Evolutionary conservation across 2,888 invertebrate species (phyloP).

Genomic region (Arrhopalites spinosus): DNA sequence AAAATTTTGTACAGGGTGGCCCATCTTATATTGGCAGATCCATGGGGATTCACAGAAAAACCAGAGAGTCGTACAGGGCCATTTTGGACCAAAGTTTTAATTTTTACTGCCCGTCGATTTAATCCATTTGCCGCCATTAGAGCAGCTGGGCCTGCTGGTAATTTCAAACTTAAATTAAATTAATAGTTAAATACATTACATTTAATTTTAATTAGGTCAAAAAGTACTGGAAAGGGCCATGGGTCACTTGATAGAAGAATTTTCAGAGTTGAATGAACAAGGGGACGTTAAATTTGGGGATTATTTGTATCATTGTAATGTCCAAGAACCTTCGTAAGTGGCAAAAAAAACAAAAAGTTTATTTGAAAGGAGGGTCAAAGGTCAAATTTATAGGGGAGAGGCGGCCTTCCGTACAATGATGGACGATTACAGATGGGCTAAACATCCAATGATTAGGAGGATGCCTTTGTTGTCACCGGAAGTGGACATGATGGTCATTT

Average conservation of each 20-base stretch:
- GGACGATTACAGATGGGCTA: slow-evolving; percentile 89
- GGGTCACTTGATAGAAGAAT: slow-evolving; percentile 72
- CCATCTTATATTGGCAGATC: slow-evolving; percentile 91
- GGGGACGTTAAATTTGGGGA: slow-evolving; percentile 72
- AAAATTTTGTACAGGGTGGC: slow-evolving; percentile 66
- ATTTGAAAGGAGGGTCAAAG: not conserved
- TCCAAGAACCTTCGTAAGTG: slow-evolving; percentile 81
- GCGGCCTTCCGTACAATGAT: slow-evolving; percentile 84
- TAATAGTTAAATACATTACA: too few relatives aligned
- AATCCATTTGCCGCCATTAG: slow-evolving; percentile 93
- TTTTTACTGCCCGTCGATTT: slow-evolving; percentile 71
- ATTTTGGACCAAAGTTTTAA: slow-evolving; percentile 75
- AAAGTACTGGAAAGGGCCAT: slow-evolving; percentile 37
- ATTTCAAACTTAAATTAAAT: too few relatives aligned
- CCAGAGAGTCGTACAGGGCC: slow-evolving; percentile 75
- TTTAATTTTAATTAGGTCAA: slow-evolving; percentile 29
- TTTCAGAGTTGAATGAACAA: slow-evolving; percentile 77
- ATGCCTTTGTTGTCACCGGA: slow-evolving; percentile 70
- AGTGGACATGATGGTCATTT: slow-evolving; percentile 86
- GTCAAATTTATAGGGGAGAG: slow-evolving; percentile 71
- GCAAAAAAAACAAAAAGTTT: slow-evolving; percentile 34
- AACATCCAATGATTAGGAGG: slow-evolving; percentile 88
- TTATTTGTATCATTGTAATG: slow-evolving; percentile 95
- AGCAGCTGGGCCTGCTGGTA: slow-evolving; percentile 82
- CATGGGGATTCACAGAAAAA: slow-evolving; percentile 72